phyloP scores from a whole-genome alignment of 2,888 invertebrate species.

The Cenopis cana region DNA sequence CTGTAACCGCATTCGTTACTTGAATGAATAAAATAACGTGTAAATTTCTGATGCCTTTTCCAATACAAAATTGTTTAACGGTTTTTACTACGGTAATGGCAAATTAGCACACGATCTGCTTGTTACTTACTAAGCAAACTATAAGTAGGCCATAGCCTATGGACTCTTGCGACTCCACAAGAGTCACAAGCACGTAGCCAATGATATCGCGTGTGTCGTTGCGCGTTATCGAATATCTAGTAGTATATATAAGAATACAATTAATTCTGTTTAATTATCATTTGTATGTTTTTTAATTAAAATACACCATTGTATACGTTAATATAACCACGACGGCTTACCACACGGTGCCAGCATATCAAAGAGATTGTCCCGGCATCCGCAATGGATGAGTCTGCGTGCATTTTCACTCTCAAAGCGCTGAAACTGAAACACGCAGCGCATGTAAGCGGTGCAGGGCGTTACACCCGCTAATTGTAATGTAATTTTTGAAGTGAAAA shows the following conservation, averaged over 20 bases:
- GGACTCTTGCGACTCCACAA: too few species aligned
- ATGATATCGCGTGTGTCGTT: too few species aligned
- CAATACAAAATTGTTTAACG: background rate
- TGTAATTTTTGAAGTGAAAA: too few species aligned
- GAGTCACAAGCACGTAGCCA: too few species aligned
- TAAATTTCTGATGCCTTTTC: background rate
- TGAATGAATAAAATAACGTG: background rate
- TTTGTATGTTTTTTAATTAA: background rate
- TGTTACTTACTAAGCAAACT: too few species aligned
- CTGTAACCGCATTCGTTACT: background rate
- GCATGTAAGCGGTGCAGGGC: constrained; percentile 8
- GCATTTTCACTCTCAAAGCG: constrained; percentile 59
- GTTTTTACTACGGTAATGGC: too few species aligned
- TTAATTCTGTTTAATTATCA: too few species aligned
- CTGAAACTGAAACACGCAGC: constrained; percentile 25
- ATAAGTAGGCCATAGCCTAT: too few species aligned
- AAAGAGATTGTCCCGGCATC: constrained; percentile 32
- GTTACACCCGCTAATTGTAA: constrained; percentile 39
- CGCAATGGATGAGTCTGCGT: constrained; percentile 43
- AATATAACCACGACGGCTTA: background rate
- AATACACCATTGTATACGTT: background rate
- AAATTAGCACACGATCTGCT: too few species aligned
- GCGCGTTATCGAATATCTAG: too few species aligned
- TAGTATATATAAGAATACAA: too few species aligned
- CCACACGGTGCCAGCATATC: constrained; percentile 4